Percentiles rank a stretch among this genome's conserved stretches.
Evolutionary conservation across 2,113 vertebrate genomes (phyloP).

Genomic region (Laticauda laticaudata): DNA sequence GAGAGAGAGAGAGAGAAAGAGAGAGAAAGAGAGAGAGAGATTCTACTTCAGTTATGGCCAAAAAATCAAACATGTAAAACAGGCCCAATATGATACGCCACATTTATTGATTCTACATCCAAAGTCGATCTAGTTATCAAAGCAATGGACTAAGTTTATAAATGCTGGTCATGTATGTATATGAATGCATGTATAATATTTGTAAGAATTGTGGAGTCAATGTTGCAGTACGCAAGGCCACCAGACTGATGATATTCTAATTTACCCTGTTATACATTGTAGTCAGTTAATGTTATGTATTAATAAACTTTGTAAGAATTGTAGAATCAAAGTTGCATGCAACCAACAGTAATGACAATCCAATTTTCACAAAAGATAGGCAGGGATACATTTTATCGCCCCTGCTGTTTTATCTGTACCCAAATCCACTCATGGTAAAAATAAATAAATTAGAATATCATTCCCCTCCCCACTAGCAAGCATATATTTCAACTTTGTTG

Average conservation of each 20-base stretch:
- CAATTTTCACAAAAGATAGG: not conserved
- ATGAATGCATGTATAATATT: not conserved
- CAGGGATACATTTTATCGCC: not conserved
- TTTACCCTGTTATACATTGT: not conserved
- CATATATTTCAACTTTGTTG: not conserved
- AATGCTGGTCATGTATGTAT: not conserved
- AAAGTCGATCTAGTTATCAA: no score
- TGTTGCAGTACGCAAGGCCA: not conserved
- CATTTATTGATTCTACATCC: no score
- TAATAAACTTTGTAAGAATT: not conserved
- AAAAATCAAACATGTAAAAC: not conserved
- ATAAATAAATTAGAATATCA: not conserved
- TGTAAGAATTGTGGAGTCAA: not conserved
- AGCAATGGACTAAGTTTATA: not conserved
- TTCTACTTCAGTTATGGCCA: not conserved
- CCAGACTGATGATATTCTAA: not conserved
- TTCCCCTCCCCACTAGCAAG: not conserved
- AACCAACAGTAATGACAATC: not conserved
- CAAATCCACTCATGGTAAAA: not conserved
- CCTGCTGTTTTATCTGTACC: not conserved
- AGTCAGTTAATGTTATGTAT: not conserved
- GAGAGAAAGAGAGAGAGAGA: not conserved
- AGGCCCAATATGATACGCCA: not conserved
- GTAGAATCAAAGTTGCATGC: not conserved
- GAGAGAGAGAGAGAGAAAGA: no score